Percentiles rank a stretch among this genome's conserved stretches.
Evolutionary conservation across 2,113 vertebrate species (phyloP).

Genomic region (Odobenus rosmarus): DNA sequence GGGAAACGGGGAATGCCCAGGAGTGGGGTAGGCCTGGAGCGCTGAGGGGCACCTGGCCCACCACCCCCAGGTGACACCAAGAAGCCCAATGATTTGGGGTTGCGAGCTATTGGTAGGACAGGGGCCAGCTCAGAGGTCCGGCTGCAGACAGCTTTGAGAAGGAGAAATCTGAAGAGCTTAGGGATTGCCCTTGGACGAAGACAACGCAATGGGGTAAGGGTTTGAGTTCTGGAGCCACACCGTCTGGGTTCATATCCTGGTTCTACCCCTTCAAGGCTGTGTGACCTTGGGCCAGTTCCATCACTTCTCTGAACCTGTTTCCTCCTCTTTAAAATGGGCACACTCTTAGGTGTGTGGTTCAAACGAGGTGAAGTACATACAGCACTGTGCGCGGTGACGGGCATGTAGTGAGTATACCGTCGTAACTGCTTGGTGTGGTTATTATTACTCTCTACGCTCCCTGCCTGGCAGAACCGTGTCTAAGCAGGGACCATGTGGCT

Average conservation of each 20-base stretch:
- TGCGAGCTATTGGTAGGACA: too few relatives aligned
- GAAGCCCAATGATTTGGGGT: background rate
- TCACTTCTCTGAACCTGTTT: background rate
- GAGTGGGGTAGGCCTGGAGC: background rate
- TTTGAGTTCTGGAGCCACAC: background rate
- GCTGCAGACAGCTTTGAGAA: too few relatives aligned
- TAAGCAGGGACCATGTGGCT: background rate
- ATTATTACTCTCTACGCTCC: background rate
- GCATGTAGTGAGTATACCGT: fast-evolving
- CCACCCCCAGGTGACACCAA: background rate
- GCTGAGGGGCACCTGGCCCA: background rate
- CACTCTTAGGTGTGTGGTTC: background rate
- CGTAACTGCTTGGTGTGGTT: fast-evolving
- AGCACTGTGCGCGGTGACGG: too few relatives aligned
- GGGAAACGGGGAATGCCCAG: background rate
- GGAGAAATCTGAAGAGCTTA: background rate
- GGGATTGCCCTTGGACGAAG: background rate
- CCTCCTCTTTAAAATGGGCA: background rate
- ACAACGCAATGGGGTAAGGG: too few relatives aligned
- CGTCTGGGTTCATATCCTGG: background rate
- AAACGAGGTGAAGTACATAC: background rate
- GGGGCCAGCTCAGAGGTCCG: background rate
- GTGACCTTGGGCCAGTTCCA: background rate
- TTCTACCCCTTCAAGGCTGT: background rate
- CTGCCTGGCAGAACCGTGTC: fast-evolving